phyloP scores from a whole-genome alignment of 2,113 vertebrate genomes.

The Plecotus auritus region DNA sequence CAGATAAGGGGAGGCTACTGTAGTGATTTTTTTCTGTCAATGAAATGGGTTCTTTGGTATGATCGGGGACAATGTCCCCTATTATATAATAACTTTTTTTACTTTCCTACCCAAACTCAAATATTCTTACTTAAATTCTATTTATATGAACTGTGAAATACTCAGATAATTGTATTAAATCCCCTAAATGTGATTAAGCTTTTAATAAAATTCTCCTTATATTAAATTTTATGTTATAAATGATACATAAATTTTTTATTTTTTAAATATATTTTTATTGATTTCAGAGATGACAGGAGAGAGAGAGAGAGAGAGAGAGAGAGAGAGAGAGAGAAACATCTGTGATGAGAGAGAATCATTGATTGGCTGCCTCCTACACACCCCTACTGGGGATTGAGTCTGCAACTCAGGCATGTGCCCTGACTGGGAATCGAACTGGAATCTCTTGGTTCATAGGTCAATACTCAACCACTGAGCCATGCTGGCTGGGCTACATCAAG shows the following conservation, averaged over 20 bases:
- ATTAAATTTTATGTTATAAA: neutral
- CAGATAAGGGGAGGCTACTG: neutral
- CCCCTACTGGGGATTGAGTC: no score
- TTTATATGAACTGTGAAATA: neutral
- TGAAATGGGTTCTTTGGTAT: neutral
- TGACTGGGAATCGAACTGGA: no score
- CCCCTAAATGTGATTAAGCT: neutral
- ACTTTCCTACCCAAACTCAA: neutral
- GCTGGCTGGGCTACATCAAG: no score
- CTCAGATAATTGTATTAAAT: constrained; percentile 7
- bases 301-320: no score
- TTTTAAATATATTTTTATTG: no score
- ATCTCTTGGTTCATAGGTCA: no score
- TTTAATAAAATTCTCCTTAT: neutral
- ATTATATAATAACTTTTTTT: neutral
- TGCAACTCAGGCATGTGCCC: no score
- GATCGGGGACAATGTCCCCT: neutral
- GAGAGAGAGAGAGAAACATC: no score
- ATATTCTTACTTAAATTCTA: constrained; percentile 19
- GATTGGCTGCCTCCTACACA: no score
- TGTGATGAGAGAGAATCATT: no score
- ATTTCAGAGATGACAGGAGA: no score
- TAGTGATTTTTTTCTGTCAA: neutral
- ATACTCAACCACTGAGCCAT: no score
- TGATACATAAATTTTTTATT: neutral